phyloP scores from a whole-genome alignment of 1,140 invertebrate genomes.

The Trachymyrmex septentrionalis region DNA sequence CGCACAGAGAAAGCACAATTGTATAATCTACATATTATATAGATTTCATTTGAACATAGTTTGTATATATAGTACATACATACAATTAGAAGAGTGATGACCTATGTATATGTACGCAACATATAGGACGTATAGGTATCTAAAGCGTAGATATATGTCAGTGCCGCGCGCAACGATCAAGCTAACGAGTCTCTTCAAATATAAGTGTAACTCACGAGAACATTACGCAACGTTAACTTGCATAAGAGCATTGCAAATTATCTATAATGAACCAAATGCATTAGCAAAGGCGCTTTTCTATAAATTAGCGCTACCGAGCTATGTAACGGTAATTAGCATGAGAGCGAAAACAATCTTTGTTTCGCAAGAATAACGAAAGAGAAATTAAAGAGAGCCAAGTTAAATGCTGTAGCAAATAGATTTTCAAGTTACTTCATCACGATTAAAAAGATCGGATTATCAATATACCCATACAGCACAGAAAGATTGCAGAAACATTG shows the following conservation, averaged over 20 bases:
- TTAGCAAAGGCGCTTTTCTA: slow-evolving; percentile 41
- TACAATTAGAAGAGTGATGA: slow-evolving; percentile 74
- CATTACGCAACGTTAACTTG: slow-evolving; percentile 60
- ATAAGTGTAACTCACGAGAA: slow-evolving; percentile 57
- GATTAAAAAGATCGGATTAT: neutral
- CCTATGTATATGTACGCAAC: slow-evolving; percentile 11
- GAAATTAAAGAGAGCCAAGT: neutral
- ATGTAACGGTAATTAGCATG: slow-evolving; percentile 31
- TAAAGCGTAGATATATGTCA: too few relatives aligned
- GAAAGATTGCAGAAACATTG: too few relatives aligned
- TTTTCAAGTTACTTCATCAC: neutral
- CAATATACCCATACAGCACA: too few relatives aligned
- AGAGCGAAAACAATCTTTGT: slow-evolving; percentile 35
- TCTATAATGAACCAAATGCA: slow-evolving; percentile 19
- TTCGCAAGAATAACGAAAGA: neutral
- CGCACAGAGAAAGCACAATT: slow-evolving; percentile 66
- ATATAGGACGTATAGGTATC: neutral
- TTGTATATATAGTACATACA: slow-evolving; percentile 46
- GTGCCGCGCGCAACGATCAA: slow-evolving; percentile 62
- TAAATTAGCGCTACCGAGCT: slow-evolving; percentile 25
- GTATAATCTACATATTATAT: slow-evolving; percentile 33
- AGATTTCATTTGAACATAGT: slow-evolving; percentile 68
- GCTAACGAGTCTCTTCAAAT: slow-evolving; percentile 72
- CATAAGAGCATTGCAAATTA: slow-evolving; percentile 14
- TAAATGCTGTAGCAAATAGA: neutral